These are phyloP conservation scores for Hypothenemus hampei DNA, from an alignment of 1,140 invertebrate genomes.

Conservation along the genomic window DNA sequence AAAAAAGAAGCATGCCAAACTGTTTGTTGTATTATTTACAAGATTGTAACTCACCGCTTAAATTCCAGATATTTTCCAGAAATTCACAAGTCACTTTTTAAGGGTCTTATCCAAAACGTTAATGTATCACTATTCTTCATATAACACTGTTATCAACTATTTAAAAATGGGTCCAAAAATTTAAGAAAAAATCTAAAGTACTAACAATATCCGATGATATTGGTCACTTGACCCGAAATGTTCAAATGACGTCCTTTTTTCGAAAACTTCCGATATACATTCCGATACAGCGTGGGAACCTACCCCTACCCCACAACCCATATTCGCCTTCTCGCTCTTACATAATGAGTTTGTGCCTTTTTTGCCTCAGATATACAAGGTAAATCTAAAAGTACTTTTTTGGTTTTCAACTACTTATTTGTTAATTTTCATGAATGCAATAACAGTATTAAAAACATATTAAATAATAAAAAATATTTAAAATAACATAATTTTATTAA, in stretches of 20 bases:
- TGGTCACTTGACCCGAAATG: constrained; percentile 27
- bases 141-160: no score
- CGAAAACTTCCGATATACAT: constrained; percentile 35
- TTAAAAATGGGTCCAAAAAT: no score
- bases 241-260: constrained; percentile 28
- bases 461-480: no score
- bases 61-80: neutral
- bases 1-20: no score
- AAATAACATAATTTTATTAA: no score
- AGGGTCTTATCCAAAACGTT: neutral
- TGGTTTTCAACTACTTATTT: neutral
- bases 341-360: constrained; percentile 17
- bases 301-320: constrained; percentile 30
- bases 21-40: no score
- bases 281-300: constrained; percentile 40
- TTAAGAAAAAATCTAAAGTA: no score
- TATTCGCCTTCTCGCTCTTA: constrained; percentile 16
- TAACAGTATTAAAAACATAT: no score
- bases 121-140: neutral
- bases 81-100: no score
- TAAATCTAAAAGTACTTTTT: constrained; percentile 1
- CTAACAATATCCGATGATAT: constrained; percentile 12
- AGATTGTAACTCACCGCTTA: no score
- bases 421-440: no score
- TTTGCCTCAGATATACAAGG: constrained; percentile 7